phyloP scores from a whole-genome alignment of 2,113 vertebrate genomes.

The Daubentonia madagascariensis region DNA sequence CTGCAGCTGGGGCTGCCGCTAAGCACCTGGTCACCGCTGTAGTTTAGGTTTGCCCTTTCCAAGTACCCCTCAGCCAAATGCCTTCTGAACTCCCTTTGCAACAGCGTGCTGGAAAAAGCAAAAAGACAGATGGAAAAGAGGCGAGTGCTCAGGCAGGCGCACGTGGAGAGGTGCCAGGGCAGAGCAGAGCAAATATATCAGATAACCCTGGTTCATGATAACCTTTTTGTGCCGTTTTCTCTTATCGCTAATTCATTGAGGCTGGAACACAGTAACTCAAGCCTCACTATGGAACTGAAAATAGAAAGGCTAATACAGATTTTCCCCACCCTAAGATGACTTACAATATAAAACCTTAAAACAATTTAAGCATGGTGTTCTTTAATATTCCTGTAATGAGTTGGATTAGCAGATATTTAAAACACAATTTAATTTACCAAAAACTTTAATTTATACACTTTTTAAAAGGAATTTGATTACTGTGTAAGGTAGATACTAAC shows the following conservation, averaged over 20 bases:
- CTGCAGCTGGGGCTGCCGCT: neutral
- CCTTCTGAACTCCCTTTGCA: neutral
- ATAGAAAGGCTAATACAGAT: constrained; percentile 11
- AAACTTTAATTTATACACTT: neutral
- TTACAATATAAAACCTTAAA: neutral
- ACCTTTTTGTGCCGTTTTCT: constrained; percentile 13
- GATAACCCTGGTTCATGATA: neutral
- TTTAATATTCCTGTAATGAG: neutral
- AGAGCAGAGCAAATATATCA: neutral
- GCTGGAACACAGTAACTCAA: neutral
- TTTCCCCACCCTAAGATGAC: neutral
- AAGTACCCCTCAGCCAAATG: neutral
- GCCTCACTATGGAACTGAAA: neutral
- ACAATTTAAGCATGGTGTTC: neutral
- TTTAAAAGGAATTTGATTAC: neutral
- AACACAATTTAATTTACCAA: neutral
- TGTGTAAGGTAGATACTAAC: neutral
- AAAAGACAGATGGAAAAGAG: neutral
- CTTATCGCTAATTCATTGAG: neutral
- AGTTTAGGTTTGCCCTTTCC: neutral
- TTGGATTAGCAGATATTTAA: constrained; percentile 6
- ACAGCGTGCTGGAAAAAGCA: neutral
- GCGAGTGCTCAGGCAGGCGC: neutral
- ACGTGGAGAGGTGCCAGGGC: neutral
- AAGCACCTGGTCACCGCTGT: neutral